Base-by-base conservation (phyloP, 92 coral and sea anemone species). In the Siderastrea radians region DNA sequence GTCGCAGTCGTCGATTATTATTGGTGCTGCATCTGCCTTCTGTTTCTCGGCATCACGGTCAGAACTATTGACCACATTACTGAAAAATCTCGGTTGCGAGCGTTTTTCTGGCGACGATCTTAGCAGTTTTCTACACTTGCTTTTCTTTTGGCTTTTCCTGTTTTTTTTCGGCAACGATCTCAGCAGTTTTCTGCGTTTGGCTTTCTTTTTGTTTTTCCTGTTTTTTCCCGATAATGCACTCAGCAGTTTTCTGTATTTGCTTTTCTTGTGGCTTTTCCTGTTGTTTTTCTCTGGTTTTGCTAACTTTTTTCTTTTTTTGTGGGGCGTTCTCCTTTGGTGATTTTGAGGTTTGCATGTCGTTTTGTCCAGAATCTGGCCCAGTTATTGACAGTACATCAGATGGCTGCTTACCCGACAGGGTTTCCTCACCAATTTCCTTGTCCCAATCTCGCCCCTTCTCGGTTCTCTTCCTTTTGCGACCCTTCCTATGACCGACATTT, bases 361-460 rank as follows among this genome's bases (percentile, higher is more conserved):
- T 26, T 26, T 26, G 0, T 26, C 38, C 38, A 26, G 38, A 26
- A 26, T 26, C 38, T 26, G 38, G 38, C 38, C 38, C 38, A 26
- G 38, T 26, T 26, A 26, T 26, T 26, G 38, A 26, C 38, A 26
- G 38, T 26, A 26, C 38, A 26, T 26, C 38, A 26, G 5, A 14
- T 14, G 74, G 3, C 53, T 69, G 53, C 46, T 69, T 69, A 45
- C 16, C 52, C 5, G 54, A 52, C 8, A 1, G 3, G 52, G 46
- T 0, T 46, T 69, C 74, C 53, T 69, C 46, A 45, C 10, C 74
- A 69, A 69, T 10, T 7, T 52, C 2, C n/a, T 69, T 52, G 10
- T 70, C 74, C 74, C 74, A 70, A 53, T 70, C 54, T 6, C 17
- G 54, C 0, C 74, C 74, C 74, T 70, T 70, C 13, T 70, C 74